Percentiles rank a stretch among this genome's conserved stretches.
phyloP scores from a whole-genome alignment of 2,888 invertebrate species.

The Petrophora chlorosata region DNA sequence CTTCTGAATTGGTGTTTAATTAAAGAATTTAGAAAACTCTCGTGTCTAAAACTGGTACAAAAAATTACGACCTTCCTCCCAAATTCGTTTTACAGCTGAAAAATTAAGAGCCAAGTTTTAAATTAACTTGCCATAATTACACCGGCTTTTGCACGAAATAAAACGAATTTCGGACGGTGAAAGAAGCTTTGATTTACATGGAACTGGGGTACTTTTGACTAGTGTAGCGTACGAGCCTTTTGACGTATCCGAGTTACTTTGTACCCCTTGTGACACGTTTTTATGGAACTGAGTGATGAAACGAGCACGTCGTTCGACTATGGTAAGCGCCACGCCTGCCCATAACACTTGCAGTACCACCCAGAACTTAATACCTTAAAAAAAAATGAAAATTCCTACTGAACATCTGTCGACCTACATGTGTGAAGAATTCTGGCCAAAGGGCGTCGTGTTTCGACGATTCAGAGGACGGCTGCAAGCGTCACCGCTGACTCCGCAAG shows the following conservation, averaged over 20 bases:
- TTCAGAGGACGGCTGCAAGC: too few species aligned
- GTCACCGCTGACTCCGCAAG: too few species aligned
- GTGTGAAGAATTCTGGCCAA: too few species aligned
- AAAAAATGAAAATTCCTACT: too few species aligned
- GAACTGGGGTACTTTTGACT: slow-evolving; percentile 14
- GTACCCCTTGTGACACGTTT: neutral
- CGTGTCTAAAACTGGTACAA: slow-evolving; percentile 15
- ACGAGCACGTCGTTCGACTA: too few species aligned
- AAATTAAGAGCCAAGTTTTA: slow-evolving; percentile 22
- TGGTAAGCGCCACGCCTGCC: too few species aligned
- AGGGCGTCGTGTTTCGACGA: too few species aligned
- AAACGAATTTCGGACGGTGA: slow-evolving; percentile 2
- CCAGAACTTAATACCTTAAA: too few species aligned
- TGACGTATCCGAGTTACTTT: slow-evolving; percentile 6
- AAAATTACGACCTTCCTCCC: slow-evolving; percentile 10
- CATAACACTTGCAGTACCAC: too few species aligned
- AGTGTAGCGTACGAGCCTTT: slow-evolving; percentile 13
- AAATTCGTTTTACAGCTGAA: slow-evolving; percentile 19
- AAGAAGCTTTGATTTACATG: slow-evolving; percentile 15
- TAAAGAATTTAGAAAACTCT: slow-evolving; percentile 20
- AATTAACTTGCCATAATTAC: slow-evolving; percentile 24
- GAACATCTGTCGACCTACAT: too few species aligned
- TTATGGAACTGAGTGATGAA: neutral
- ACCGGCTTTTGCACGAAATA: slow-evolving; percentile 14
- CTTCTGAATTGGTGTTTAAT: slow-evolving; percentile 11